These are phyloP conservation scores for Ormyrus pomaceus DNA, from an alignment of 2,888 invertebrate species.

Conservation along the genomic window DNA sequence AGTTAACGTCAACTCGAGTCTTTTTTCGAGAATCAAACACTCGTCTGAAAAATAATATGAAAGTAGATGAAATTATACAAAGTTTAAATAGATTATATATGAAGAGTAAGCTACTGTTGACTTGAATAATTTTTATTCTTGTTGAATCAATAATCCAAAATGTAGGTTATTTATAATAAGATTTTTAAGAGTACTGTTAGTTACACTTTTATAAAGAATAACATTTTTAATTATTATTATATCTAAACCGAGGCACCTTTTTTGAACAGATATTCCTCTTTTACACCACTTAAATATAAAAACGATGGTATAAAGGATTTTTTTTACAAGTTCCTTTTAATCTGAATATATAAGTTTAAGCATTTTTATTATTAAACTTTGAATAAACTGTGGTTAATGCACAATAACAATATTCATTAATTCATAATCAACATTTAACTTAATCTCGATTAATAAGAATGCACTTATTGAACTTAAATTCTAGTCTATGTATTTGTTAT, in stretches of 20 bases:
- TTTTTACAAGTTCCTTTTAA: neutral
- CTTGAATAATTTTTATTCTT: slow-evolving; percentile 9
- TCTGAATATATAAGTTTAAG: neutral
- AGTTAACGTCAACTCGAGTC: slow-evolving; percentile 54
- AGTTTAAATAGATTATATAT: slow-evolving; percentile 13
- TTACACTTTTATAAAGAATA: neutral
- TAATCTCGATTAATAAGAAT: slow-evolving; percentile 22
- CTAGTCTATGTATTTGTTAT: slow-evolving; percentile 48
- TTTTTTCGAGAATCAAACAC: slow-evolving; percentile 26
- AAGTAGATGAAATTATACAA: slow-evolving; percentile 10
- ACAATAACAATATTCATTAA: too few species aligned
- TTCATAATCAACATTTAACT: neutral
- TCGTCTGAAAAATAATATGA: slow-evolving; percentile 14
- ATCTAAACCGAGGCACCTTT: too few species aligned
- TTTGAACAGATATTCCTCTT: too few species aligned
- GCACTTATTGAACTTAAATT: slow-evolving; percentile 19
- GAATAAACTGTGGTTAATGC: too few species aligned
- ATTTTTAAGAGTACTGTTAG: neutral
- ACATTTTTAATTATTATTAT: too few species aligned
- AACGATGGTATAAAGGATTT: neutral
- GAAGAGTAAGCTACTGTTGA: slow-evolving; percentile 15
- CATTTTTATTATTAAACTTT: neutral
- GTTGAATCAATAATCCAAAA: slow-evolving; percentile 7
- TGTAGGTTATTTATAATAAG: neutral
- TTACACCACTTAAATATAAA: too few species aligned